Evolutionary conservation across 2,797 vertebrate genomes (phyloP).

Genomic region (Gambelia wislizenii): DNA sequence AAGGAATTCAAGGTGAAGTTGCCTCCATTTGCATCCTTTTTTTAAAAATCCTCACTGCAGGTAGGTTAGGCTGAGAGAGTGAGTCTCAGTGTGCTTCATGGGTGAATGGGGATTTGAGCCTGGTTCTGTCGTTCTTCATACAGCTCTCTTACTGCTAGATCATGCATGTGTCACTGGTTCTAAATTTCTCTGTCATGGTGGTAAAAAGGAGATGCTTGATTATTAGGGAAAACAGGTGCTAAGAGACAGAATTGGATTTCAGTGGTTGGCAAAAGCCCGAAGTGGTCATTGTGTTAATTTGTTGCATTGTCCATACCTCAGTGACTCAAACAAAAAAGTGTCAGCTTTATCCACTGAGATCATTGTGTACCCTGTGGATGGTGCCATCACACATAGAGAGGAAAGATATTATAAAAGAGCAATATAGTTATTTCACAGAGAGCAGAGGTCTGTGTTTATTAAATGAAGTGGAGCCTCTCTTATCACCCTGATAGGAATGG

Average conservation of each 20-base stretch:
- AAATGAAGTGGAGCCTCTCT: conserved; percentile 25
- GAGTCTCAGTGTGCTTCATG: background rate
- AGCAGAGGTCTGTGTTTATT: conserved; percentile 55
- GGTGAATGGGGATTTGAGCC: background rate
- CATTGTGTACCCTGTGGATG: background rate
- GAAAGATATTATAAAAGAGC: conserved; percentile 14
- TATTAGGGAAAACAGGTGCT: background rate
- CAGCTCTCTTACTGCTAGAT: background rate
- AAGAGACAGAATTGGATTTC: background rate
- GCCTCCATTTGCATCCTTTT: too few species aligned
- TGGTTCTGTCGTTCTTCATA: background rate
- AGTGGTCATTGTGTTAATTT: background rate
- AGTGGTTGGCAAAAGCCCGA: background rate
- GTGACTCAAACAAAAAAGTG: background rate
- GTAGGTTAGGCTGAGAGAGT: background rate
- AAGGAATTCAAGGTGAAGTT: background rate
- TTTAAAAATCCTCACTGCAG: background rate
- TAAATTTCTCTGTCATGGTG: background rate
- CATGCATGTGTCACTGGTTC: background rate
- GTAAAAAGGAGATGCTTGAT: background rate
- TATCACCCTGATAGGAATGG: conserved; percentile 27
- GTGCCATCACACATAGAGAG: too few species aligned
- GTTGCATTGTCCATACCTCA: background rate
- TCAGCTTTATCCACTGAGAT: conserved; percentile 39
- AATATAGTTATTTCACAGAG: conserved; percentile 22